Evolutionary conservation across 2,888 invertebrate species (phyloP).

Genomic region (Matsumyia berberina): DNA sequence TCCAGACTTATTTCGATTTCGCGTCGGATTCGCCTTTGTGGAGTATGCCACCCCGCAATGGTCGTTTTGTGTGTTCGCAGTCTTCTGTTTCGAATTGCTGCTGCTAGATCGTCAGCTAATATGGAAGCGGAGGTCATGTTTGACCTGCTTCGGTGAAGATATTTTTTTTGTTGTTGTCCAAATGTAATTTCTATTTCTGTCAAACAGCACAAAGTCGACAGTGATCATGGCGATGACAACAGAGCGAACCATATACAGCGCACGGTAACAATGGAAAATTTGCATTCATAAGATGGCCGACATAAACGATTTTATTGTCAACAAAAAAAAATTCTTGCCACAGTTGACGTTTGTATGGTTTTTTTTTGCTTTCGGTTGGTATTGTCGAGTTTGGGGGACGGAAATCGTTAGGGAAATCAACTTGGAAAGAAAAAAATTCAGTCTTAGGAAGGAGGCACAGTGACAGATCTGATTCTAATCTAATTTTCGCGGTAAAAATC

Average conservation of each 20-base stretch:
- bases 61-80: slow-evolving; percentile 45
- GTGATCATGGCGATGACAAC: slow-evolving; percentile 63
- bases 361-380: slow-evolving; percentile 25
- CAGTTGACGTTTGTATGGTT: not conserved
- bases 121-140: slow-evolving; percentile 75
- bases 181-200: slow-evolving; percentile 68
- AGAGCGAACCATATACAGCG: slow-evolving; percentile 57
- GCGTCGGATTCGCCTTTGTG: slow-evolving; percentile 1
- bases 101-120: slow-evolving; percentile 71
- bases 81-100: slow-evolving; percentile 53
- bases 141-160: slow-evolving; percentile 71
- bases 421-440: too few species aligned
- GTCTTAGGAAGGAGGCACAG: too few species aligned
- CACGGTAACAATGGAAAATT: slow-evolving; percentile 68
- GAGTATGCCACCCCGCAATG: slow-evolving; percentile 3
- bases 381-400: slow-evolving; percentile 34
- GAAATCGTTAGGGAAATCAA: too few species aligned
- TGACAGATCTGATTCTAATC: too few species aligned
- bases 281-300: slow-evolving; percentile 63
- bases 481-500: too few species aligned
- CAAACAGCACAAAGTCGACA: slow-evolving; percentile 43
- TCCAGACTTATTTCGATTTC: slow-evolving; percentile 43
- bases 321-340: slow-evolving; percentile 25
- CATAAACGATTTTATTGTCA: slow-evolving; percentile 61
- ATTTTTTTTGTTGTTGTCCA: slow-evolving; percentile 34